Evolutionary conservation across 2,113 vertebrate species (phyloP), one percentile per base, ranked within the genome.

Genomic region (Poeciliopsis occidentalis): DNA sequence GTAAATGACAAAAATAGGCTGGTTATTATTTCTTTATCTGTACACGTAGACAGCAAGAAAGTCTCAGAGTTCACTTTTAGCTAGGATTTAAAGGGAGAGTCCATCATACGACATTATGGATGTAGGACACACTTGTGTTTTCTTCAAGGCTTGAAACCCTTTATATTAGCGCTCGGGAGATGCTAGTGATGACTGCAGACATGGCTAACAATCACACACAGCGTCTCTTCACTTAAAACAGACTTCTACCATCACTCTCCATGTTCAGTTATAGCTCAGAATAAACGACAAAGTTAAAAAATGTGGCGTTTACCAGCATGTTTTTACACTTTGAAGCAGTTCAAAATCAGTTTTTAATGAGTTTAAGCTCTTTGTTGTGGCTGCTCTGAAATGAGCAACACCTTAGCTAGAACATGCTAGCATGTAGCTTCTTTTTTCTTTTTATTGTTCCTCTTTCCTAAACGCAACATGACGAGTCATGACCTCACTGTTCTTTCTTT

Each of bases 11-110:
- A 32, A 11, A 69, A 19, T 37, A 80, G 51, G 19, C 31, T 70
- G 19, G 61, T 27, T 31, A 62, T 34, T 29, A 37, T n/a, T 24
- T 57, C 8, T 51, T 19, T 34, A 64, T 76, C 64, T 64, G 60
- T 64, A 66, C 66, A 76, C 51, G 41, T 11, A 6, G 22, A 44
- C 39, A 24, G 51, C 29, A 71, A 32, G 54, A 29, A 73, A 60
- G 39, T 41, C 60, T 34, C 66, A 67, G 67, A 27, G 64, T 24
- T 47, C 4, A 1, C 60, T 66, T 60, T 72, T 31, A 54, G 11
- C 41, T 27, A 47, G 29, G 66, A 82, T 30, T 19, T 8, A 64
- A 71, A 70, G 57, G 68, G 69, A 73, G 19, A 88, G 73, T 73
- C 71, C 67, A 82, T 60, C 60, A n/a, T 71, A 73, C 67, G 62